A percentile compares a stretch with the other conserved stretches of the same genome.
These are phyloP conservation scores for Timema cristinae DNA, from an alignment of 2,888 invertebrate genomes.

Conservation along the genomic window DNA sequence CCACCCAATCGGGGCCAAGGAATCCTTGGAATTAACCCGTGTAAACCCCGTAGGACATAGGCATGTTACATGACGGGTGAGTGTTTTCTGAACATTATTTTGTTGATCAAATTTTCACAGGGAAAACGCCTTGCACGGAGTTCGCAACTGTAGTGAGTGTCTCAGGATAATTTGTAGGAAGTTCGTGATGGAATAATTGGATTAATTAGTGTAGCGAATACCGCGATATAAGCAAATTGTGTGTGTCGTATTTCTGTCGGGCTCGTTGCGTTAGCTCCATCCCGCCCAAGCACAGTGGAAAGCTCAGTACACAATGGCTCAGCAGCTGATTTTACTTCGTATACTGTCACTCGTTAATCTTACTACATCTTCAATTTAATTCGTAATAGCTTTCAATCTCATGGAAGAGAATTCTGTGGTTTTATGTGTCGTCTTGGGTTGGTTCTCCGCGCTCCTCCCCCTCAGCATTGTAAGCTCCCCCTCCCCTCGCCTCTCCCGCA, in stretches of 20 bases:
- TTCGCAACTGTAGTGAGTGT: conserved; percentile 18
- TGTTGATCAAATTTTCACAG: conserved; percentile 49
- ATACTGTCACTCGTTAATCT: too few species aligned
- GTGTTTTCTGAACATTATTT: conserved; percentile 52
- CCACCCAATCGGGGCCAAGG: conserved; percentile 35
- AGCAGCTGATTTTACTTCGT: too few species aligned
- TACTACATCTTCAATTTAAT: too few species aligned
- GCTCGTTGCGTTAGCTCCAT: neutral
- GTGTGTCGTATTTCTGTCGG: conserved; percentile 20
- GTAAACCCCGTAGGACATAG: conserved; percentile 40
- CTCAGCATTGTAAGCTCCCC: neutral
- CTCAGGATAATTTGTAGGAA: conserved; percentile 18
- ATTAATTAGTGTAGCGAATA: too few species aligned
- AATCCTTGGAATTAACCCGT: conserved; percentile 35
- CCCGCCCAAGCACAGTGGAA: too few species aligned
- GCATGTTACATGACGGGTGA: conserved; percentile 48
- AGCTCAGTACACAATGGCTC: too few species aligned
- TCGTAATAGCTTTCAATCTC: too few species aligned
- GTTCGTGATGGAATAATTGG: conserved; percentile 17
- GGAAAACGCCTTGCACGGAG: conserved; percentile 30
- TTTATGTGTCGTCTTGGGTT: conserved; percentile 29
- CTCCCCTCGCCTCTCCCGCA: conserved; percentile 8
- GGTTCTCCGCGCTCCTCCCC: conserved; percentile 28
- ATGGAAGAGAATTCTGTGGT: conserved; percentile 25
- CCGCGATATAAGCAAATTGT: neutral